Conservation (phyloP, 2,797 vertebrate species). For the Sebastes iracundus region DNA sequence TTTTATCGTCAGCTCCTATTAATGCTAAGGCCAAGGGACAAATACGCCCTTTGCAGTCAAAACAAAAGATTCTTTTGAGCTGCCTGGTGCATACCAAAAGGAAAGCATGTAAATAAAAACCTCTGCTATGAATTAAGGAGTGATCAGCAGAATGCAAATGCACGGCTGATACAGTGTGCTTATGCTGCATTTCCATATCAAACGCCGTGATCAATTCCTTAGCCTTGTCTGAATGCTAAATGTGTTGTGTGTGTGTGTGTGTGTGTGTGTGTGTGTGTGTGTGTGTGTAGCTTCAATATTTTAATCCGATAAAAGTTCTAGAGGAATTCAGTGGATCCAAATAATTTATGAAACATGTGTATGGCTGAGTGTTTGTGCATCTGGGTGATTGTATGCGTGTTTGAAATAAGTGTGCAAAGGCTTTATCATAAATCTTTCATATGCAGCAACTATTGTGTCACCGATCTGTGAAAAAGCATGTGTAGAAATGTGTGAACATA, state of each 20-base stretch:
- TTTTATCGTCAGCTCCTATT: constrained; percentile 59
- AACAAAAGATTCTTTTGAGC: constrained; percentile 49
- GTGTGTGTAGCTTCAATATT: not conserved
- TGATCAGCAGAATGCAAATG: constrained; percentile 72
- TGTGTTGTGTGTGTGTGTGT: not conserved
- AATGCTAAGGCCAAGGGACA: constrained; percentile 32
- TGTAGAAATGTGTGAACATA: constrained; percentile 17
- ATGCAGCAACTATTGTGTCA: not conserved
- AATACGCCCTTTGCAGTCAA: constrained; percentile 43
- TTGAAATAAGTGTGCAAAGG: not conserved
- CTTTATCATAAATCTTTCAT: not conserved
- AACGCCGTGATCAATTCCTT: constrained; percentile 53
- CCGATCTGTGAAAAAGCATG: not conserved
- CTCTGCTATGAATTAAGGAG: constrained; percentile 37
- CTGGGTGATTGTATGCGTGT: not conserved
- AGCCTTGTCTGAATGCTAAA: constrained; percentile 34
- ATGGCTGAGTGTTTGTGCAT: not conserved
- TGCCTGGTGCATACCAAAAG: constrained; percentile 30
- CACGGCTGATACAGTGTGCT: not conserved
- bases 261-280: not conserved
- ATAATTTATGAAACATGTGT: constrained; percentile 3
- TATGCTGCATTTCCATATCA: constrained; percentile 59
- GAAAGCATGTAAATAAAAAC: constrained; percentile 29
- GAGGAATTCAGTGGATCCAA: constrained; percentile 4
- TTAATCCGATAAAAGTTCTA: not conserved